phyloP scores from a whole-genome alignment of 1,140 invertebrate species.

The Gryon sp. region DNA sequence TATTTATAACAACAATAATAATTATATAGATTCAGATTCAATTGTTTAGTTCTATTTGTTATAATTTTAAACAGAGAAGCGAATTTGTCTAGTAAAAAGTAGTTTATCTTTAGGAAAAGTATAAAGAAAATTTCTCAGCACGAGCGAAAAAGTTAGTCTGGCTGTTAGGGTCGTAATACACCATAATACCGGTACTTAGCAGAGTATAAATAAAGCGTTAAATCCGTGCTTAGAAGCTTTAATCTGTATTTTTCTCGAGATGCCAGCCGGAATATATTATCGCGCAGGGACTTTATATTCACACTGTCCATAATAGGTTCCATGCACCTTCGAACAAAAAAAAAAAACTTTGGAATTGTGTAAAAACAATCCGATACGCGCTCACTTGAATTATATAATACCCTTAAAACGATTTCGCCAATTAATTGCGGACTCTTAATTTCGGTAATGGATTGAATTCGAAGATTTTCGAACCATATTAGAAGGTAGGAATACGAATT shows the following conservation, averaged over 20 bases:
- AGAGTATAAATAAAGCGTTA: slow-evolving; percentile 79
- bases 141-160: slow-evolving; percentile 71
- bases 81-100: no score
- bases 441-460: slow-evolving; percentile 29
- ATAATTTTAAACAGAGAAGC: not conserved
- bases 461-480: no score
- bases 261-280: slow-evolving; percentile 76
- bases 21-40: slow-evolving; percentile 6
- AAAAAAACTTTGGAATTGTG: slow-evolving; percentile 46
- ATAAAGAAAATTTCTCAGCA: slow-evolving; percentile 23
- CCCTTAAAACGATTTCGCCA: slow-evolving; percentile 25
- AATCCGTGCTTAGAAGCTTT: slow-evolving; percentile 79
- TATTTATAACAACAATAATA: slow-evolving; percentile 17
- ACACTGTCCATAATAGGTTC: slow-evolving; percentile 71
- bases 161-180: slow-evolving; percentile 76
- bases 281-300: slow-evolving; percentile 73
- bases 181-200: slow-evolving; percentile 78
- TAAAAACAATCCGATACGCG: slow-evolving; percentile 50
- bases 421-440: slow-evolving; percentile 23
- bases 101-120: not conserved
- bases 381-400: slow-evolving; percentile 39
- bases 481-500: no score
- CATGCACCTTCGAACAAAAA: slow-evolving; percentile 11
- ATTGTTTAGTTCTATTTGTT: not conserved
- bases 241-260: slow-evolving; percentile 77